phyloP scores from a whole-genome alignment of 2,888 invertebrate genomes.

The Cryptophagus acutangulus region DNA sequence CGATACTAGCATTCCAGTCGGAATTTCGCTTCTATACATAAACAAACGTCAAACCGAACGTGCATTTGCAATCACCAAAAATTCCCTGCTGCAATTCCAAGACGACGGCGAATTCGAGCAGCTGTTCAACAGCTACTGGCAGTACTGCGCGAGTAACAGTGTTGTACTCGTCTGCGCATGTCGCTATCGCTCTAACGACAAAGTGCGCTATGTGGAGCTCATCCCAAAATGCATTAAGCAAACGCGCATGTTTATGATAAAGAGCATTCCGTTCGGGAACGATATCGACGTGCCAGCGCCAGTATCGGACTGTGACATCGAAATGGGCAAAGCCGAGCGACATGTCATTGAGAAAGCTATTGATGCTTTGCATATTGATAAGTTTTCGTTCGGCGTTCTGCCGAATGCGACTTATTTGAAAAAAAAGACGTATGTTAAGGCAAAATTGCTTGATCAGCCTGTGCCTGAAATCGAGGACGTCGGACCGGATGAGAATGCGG shows the following conservation, averaged over 20 bases:
- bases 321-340: not conserved
- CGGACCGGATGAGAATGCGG: slow-evolving; percentile 1
- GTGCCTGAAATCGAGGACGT: slow-evolving; percentile 24
- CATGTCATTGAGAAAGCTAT: slow-evolving; percentile 3
- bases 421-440: slow-evolving; percentile 30
- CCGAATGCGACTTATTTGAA: slow-evolving; percentile 22
- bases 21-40: slow-evolving; percentile 30
- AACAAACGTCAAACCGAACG: slow-evolving; percentile 23
- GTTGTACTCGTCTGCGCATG: slow-evolving; percentile 35
- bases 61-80: slow-evolving; percentile 26
- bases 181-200: slow-evolving; percentile 25
- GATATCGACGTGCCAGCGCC: slow-evolving; percentile 16
- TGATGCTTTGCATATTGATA: slow-evolving; percentile 24
- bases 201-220: slow-evolving; percentile 28
- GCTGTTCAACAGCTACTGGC: slow-evolving; percentile 37
- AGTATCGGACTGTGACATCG: not conserved
- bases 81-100: slow-evolving; percentile 23
- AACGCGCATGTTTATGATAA: slow-evolving; percentile 22
- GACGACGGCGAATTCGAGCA: slow-evolving; percentile 28
- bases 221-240: slow-evolving; percentile 26
- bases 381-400: slow-evolving; percentile 30
- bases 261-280: slow-evolving; percentile 26
- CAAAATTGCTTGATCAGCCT: slow-evolving; percentile 30
- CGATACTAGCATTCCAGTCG: too few relatives aligned
- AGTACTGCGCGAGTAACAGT: slow-evolving; percentile 33